A percentile compares a stretch with the other conserved stretches of the same genome.
Evolutionary conservation across 1,140 invertebrate genomes (phyloP).

Genomic region (Ceratitis capitata): DNA sequence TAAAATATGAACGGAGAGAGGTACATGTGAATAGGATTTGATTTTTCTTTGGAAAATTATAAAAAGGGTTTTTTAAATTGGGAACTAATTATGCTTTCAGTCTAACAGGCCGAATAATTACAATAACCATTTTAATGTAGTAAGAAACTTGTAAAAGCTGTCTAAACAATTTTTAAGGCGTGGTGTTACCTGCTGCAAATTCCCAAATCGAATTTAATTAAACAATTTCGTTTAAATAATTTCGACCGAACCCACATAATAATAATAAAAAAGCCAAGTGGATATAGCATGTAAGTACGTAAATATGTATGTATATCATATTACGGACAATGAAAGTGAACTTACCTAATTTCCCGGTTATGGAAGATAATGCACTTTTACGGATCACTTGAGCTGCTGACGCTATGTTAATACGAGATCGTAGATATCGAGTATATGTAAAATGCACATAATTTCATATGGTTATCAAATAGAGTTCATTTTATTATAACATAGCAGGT

Average conservation of each 20-base stretch:
- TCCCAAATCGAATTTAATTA: not conserved
- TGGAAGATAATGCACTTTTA: slow-evolving; percentile 65
- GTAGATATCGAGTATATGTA: slow-evolving; percentile 47
- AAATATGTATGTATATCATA: not conserved
- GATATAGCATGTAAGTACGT: slow-evolving; percentile 43
- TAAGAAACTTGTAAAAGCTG: not conserved
- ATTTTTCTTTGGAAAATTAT: no score
- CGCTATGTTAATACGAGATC: slow-evolving; percentile 54
- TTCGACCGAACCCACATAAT: not conserved
- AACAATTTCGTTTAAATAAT: not conserved
- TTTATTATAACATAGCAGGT: not conserved
- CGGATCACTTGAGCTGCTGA: slow-evolving; percentile 65
- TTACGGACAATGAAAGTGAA: slow-evolving; percentile 48
- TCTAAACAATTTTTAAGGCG: not conserved
- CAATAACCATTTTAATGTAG: no score
- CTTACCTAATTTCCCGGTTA: slow-evolving; percentile 65
- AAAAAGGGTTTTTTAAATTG: no score
- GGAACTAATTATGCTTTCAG: no score
- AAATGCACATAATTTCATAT: slow-evolving; percentile 43
- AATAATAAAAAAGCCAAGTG: not conserved
- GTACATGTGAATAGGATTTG: no score
- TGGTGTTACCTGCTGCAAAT: not conserved
- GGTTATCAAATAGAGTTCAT: slow-evolving; percentile 31
- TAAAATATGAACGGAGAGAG: no score
- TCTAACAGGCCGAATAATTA: no score